phyloP scores from a whole-genome alignment of 2,888 invertebrate species.

The Leptogaster cylindrica region DNA sequence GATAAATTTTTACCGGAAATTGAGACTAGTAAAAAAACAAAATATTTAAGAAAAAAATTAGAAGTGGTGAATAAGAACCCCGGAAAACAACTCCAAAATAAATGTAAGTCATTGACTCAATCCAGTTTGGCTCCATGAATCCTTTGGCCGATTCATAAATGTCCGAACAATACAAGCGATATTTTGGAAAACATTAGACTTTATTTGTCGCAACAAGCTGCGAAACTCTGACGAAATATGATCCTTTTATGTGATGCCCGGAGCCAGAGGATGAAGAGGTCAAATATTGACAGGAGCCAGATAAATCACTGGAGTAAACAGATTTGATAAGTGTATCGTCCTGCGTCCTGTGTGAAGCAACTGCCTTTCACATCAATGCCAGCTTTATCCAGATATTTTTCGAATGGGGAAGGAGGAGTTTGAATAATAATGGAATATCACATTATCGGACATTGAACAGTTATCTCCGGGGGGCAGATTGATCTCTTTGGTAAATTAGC shows the following conservation, averaged over 20 bases:
- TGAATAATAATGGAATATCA: slow-evolving; percentile 17
- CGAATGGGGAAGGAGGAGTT: not conserved
- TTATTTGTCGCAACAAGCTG: slow-evolving; percentile 32
- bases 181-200: slow-evolving; percentile 19
- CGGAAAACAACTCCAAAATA: too few relatives aligned
- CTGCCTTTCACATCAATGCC: not conserved
- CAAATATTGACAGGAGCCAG: slow-evolving; percentile 35
- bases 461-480: slow-evolving; percentile 7
- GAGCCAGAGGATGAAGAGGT: slow-evolving; percentile 2
- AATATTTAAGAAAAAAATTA: too few relatives aligned
- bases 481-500: slow-evolving; percentile 26
- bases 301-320: slow-evolving; percentile 37
- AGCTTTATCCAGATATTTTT: slow-evolving; percentile 15
- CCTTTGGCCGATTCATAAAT: too few relatives aligned
- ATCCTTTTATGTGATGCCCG: not conserved
- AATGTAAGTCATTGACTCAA: too few relatives aligned
- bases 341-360: slow-evolving; percentile 2
- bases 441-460: slow-evolving; percentile 25
- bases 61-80: too few relatives aligned
- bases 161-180: slow-evolving; percentile 13
- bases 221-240: too few relatives aligned
- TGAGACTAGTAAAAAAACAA: too few relatives aligned
- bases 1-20: too few relatives aligned
- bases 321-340: slow-evolving; percentile 30
- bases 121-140: too few relatives aligned